Evolutionary conservation across 2,888 invertebrate genomes (phyloP), one percentile per base, ranked within the genome.

Genomic region (Eledone cirrhosa): DNA sequence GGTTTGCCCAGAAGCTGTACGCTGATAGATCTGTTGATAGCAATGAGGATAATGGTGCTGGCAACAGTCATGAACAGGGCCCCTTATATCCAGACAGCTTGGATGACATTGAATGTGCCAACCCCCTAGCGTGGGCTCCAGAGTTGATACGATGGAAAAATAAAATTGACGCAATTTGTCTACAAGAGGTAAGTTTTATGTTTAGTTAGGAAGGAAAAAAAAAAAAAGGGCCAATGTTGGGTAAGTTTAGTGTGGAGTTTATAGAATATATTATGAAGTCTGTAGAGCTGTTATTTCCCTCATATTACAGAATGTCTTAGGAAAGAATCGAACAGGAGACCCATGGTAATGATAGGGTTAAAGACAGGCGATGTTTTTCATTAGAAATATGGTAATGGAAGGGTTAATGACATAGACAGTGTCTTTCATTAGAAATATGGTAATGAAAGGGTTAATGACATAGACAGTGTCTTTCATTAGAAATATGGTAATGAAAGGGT

Each of bases 71-170:
- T 63, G 24, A 74, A 79, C 14, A 31, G 0, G 41, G 5, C 11
- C 41, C 41, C 0, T 41, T 41, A 11, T 41, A 41, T 41, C 41
- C 41, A 2, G 41, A 41, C 0, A 31, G 41, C 41, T 22, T 31
- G 5, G 33, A 29, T 14, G 80, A 84, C 69, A 78, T 81, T 4
- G 75, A 19, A 77, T 80, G 83, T 19, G 84, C 82, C 5, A 84
- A 84, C 78, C 31, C 80, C 14, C 80, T 82, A 63, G 83, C 83
- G n/a, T 84, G 83, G 84, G 80, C 84, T 29, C 84, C 84, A 31
- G 84, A 84, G 75, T 72, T 84, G 29, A 72, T 76, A 16, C 77
- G 82, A 59, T 80, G 75, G 65, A 81, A 80, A 24, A 67, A 75
- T 7, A 47, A 29, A 48, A 79, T 77, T 16, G 80, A 82, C 5